Evolutionary conservation across 1,140 invertebrate species (phyloP).

Genomic region (Orussus abietinus): DNA sequence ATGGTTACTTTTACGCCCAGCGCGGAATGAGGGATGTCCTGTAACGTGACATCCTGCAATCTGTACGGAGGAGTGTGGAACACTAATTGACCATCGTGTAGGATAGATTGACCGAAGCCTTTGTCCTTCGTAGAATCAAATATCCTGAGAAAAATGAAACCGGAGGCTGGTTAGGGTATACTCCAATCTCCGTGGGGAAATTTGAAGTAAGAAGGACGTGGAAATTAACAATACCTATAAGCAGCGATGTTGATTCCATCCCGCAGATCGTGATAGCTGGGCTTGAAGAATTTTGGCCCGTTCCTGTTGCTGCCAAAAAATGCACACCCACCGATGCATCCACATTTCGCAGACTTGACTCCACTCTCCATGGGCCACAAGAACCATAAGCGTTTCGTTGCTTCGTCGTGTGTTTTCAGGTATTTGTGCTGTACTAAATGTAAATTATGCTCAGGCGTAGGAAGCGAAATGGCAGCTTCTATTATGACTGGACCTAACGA

Average conservation of each 20-base stretch:
- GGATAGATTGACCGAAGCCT: constrained; percentile 90
- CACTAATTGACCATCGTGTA: constrained; percentile 83
- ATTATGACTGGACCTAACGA: constrained; percentile 85
- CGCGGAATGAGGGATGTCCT: constrained; percentile 56
- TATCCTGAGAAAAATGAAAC: constrained; percentile 50
- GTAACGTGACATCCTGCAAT: constrained; percentile 70
- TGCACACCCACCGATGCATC: constrained; percentile 88
- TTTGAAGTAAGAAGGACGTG: too few species aligned
- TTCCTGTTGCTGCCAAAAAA: constrained; percentile 92
- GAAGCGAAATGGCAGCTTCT: constrained; percentile 85
- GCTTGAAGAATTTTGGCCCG: constrained; percentile 83
- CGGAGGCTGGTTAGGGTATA: too few species aligned
- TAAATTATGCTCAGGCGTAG: constrained; percentile 69
- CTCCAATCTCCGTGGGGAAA: too few species aligned
- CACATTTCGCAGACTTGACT: constrained; percentile 72
- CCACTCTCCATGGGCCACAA: constrained; percentile 75
- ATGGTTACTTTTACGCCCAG: constrained; percentile 34
- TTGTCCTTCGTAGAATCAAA: constrained; percentile 64
- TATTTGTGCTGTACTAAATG: constrained; percentile 75
- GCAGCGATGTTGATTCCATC: constrained; percentile 80
- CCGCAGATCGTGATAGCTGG: constrained; percentile 70
- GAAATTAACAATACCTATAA: constrained; percentile 67
- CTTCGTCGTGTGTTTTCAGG: constrained; percentile 83
- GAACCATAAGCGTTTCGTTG: constrained; percentile 89
- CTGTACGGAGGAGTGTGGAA: constrained; percentile 87